Conservation (phyloP, 2,888 invertebrate species). For the Limnephilus rhombicus region DNA sequence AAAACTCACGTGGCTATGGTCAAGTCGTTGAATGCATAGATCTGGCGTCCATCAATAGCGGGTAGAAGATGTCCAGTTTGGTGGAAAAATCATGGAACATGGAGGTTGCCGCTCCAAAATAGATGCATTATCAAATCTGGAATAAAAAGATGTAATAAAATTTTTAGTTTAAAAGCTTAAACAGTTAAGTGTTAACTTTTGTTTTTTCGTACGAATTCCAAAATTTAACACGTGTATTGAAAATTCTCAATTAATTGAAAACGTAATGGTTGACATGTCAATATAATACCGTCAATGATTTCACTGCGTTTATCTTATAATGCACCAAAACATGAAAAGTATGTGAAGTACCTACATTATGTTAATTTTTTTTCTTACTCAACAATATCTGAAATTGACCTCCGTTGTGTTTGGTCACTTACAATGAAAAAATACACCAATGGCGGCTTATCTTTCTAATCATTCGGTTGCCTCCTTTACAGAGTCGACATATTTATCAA, state of each 20-base stretch:
- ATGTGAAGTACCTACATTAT: too few species aligned
- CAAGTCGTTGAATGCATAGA: slow-evolving; percentile 55
- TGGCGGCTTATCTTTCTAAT: slow-evolving; percentile 15
- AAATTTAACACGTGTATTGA: too few species aligned
- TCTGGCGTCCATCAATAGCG: slow-evolving; percentile 42
- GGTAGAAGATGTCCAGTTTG: slow-evolving; percentile 18
- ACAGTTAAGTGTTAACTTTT: background rate
- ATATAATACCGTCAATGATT: too few species aligned
- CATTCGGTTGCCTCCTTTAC: slow-evolving; percentile 2
- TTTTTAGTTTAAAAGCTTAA: background rate
- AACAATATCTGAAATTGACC: slow-evolving; percentile 15
- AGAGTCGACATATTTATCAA: slow-evolving; percentile 19
- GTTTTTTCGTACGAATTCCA: background rate
- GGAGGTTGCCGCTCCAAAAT: slow-evolving; percentile 54
- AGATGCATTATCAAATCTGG: slow-evolving; percentile 50
- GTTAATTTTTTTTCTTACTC: background rate
- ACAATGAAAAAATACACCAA: slow-evolving; percentile 12
- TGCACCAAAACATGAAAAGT: background rate
- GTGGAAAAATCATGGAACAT: slow-evolving; percentile 51
- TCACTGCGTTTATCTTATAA: background rate
- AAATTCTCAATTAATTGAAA: too few species aligned
- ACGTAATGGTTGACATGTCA: too few species aligned
- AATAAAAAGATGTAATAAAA: background rate
- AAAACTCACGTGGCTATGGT: slow-evolving; percentile 55
- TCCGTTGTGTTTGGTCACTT: slow-evolving; percentile 4